Evolutionary conservation across 2,113 vertebrate genomes (phyloP).

Genomic region (Brienomyrus brachyistius): DNA sequence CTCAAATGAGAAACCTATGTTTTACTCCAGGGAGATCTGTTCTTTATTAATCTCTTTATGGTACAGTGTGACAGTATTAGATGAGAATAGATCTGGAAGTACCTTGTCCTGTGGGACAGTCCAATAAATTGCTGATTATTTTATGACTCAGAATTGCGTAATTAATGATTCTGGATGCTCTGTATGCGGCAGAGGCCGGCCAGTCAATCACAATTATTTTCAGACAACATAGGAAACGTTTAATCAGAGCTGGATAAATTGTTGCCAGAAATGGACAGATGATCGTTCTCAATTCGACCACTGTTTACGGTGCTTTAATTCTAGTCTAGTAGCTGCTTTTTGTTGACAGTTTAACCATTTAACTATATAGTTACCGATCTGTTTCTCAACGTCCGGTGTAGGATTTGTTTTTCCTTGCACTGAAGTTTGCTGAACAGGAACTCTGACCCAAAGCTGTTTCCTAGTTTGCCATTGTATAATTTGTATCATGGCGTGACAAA

Average conservation of each 20-base stretch:
- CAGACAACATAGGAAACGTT: background rate
- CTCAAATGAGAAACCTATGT: background rate
- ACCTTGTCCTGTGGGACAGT: background rate
- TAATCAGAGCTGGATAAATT: background rate
- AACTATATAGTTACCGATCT: background rate
- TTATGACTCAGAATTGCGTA: background rate
- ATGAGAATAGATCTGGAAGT: background rate
- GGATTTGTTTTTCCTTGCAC: background rate
- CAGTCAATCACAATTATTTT: background rate
- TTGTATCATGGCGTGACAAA: background rate
- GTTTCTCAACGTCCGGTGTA: background rate
- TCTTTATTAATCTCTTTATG: background rate
- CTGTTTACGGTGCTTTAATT: background rate
- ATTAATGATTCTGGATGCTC: background rate
- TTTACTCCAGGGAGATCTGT: background rate
- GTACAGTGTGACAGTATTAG: background rate
- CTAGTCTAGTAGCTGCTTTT: background rate
- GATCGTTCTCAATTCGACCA: background rate
- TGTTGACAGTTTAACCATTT: background rate
- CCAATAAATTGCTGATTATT: background rate
- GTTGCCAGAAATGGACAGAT: background rate
- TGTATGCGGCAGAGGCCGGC: background rate
- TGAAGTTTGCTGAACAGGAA: background rate
- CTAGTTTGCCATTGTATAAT: background rate
- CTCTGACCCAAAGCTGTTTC: background rate